Percentiles rank a stretch among this genome's conserved stretches.
Evolutionary conservation across 2,113 vertebrate species (phyloP).

Genomic region (Gasterosteus nipponicus): DNA sequence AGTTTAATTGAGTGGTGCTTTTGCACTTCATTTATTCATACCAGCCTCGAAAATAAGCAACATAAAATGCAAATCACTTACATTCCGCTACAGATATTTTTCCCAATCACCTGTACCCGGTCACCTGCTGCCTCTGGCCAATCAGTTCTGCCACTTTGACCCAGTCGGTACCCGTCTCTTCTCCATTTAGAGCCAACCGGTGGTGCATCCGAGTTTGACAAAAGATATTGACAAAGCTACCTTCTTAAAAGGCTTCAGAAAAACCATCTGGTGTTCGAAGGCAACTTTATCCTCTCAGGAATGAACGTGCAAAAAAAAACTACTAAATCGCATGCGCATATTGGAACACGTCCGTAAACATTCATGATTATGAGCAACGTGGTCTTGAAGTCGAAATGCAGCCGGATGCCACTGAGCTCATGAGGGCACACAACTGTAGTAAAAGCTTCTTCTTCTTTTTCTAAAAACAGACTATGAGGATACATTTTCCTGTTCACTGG

Average conservation of each 20-base stretch:
- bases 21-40: background rate
- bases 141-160: background rate
- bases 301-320: background rate
- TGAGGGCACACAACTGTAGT: slow-evolving; percentile 15
- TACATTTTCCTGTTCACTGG: slow-evolving; percentile 65
- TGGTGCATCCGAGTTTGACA: background rate
- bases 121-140: background rate
- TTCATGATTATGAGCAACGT: slow-evolving; percentile 5
- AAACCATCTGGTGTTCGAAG: background rate
- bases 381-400: background rate
- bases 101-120: background rate
- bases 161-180: background rate
- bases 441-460: slow-evolving; percentile 43
- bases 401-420: slow-evolving; percentile 12
- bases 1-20: background rate
- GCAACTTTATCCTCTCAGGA: background rate
- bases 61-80: background rate
- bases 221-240: background rate
- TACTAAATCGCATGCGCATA: background rate
- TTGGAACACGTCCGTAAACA: slow-evolving; percentile 21
- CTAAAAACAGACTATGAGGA: slow-evolving; percentile 24
- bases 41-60: background rate
- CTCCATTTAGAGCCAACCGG: background rate
- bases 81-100: background rate
- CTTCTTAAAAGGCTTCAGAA: background rate